Evolutionary conservation across 2,113 vertebrate species (phyloP), one percentile per base, ranked within the genome.

Genomic region (Eurypyga helias): DNA sequence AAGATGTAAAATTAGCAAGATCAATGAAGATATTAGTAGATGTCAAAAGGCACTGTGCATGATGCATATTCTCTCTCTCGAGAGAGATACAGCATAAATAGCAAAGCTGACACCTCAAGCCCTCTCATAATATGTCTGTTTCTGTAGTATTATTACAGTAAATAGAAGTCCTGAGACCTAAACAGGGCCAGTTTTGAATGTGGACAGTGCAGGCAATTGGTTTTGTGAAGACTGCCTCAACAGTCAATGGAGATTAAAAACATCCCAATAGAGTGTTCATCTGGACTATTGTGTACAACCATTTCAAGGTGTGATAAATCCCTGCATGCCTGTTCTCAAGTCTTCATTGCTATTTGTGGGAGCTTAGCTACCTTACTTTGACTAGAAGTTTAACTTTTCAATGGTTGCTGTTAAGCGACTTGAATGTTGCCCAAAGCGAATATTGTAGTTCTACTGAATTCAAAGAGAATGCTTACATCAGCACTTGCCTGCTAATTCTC

Each of bases 271-370:
- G 17, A 49, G 7, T 49, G 51, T 77, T 86, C 34, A 60, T 19
- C 13, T 70, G 67, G 28, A 41, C n/a, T 67, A 3, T 17, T 43
- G n/a, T 49, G 60, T 34, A 43, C 26, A 69, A 19, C 13, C 60
- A 3, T 57, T 41, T 69, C 26, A 48, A 33, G 6, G 5, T n/a
- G 38, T 31, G 62, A 64, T 55, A 24, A 64, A 87, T 43, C 12
- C 28, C n/a, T 17, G 12, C 8, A 26, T 0, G 1, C 45, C 51
- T 70, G 3, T 2, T 1, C 23, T 29, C 23, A 34, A 10, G 11
- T 15, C 19, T 78, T 79, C 26, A 18, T 11, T 72, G 17, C 4
- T 10, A 4, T 64, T 71, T 72, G 19, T 60, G 33, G 20, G 7
- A 82, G 9, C 34, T 75, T 58, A 46, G 25, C 17, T 28, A 78